A percentile compares a stretch with the other conserved stretches of the same genome.
These are phyloP conservation scores for Xyrichtys novacula DNA, from an alignment of 2,797 vertebrate species.

Conservation along the genomic window DNA sequence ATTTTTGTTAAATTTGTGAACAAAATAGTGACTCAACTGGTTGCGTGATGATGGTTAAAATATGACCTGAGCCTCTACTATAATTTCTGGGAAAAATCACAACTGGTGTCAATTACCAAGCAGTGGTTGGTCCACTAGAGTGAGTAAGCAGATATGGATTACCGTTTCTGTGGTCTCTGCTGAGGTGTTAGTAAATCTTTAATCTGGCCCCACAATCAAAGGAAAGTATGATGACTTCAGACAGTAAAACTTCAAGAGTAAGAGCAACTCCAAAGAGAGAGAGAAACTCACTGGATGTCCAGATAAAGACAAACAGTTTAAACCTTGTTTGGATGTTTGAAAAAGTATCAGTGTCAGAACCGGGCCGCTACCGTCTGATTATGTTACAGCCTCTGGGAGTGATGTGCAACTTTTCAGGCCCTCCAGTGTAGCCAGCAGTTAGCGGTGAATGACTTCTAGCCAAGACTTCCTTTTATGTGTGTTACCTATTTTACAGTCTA, in stretches of 20 bases:
- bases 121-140: neutral
- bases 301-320: no score
- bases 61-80: neutral
- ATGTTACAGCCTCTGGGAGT: neutral
- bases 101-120: neutral
- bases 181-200: neutral
- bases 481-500: neutral
- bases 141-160: neutral
- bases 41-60: neutral
- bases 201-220: no score
- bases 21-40: neutral
- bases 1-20: neutral
- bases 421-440: neutral
- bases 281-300: no score
- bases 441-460: neutral
- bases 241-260: no score
- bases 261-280: no score
- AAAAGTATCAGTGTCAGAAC: no score
- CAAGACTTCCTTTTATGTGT: neutral
- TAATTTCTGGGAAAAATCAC: neutral
- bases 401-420: neutral
- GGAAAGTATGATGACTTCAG: no score
- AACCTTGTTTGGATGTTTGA: no score
- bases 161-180: neutral
- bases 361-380: no score